Evolutionary conservation across 2,113 vertebrate genomes (phyloP).

Genomic region (Odocoileus hemionus): DNA sequence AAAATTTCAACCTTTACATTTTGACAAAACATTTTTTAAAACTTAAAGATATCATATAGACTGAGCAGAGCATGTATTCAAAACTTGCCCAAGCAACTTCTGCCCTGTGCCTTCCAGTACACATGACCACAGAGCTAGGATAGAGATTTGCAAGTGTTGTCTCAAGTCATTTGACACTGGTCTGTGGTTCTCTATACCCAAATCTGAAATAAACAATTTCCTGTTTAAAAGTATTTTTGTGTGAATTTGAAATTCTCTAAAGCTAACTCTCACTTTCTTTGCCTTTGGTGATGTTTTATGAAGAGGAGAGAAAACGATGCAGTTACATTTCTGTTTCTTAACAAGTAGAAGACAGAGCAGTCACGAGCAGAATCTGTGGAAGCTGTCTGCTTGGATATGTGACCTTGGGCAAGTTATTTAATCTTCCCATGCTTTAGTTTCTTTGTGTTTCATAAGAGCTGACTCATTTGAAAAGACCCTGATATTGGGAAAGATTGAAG

Average conservation of each 20-base stretch:
- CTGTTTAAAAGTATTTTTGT: background rate
- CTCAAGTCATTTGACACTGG: background rate
- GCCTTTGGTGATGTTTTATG: background rate
- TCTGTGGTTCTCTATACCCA: background rate
- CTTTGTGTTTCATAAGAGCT: background rate
- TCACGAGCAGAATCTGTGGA: background rate
- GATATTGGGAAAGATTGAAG: background rate
- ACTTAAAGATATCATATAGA: background rate
- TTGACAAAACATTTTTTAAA: background rate
- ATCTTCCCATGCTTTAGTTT: background rate
- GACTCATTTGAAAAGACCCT: background rate
- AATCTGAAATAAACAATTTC: background rate
- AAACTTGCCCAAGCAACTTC: background rate
- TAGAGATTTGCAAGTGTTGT: background rate
- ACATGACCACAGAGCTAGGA: background rate
- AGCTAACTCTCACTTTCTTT: background rate
- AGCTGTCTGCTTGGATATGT: background rate
- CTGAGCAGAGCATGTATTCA: background rate
- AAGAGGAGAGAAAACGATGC: background rate
- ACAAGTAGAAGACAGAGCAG: background rate
- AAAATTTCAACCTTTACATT: background rate
- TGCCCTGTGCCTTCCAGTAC: background rate
- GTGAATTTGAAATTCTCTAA: background rate
- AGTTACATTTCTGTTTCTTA: background rate
- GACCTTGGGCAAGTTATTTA: background rate